Conservation (phyloP, 2,113 vertebrate species). For the Ceyx cyanopectus region DNA sequence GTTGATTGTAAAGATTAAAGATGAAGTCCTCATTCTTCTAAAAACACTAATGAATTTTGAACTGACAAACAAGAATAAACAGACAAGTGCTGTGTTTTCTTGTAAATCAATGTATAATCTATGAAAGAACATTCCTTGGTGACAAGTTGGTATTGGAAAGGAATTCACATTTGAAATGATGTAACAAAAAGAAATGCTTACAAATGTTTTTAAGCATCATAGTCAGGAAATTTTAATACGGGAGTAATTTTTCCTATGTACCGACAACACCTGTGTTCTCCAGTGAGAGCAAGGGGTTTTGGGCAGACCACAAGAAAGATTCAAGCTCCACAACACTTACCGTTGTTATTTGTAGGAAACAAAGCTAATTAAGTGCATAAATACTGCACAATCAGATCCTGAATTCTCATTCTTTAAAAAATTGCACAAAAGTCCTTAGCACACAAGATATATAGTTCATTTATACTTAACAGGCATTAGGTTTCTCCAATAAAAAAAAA, state of each 20-base stretch:
- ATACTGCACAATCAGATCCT: neutral
- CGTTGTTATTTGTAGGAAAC: neutral
- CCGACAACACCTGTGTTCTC: neutral
- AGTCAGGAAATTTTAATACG: neutral
- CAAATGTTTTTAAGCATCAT: neutral
- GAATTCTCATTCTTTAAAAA: neutral
- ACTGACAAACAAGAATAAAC: slow-evolving; percentile 10
- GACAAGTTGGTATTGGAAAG: slow-evolving; percentile 17
- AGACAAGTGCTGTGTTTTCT: neutral
- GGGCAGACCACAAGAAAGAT: neutral
- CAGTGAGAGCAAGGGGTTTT: neutral
- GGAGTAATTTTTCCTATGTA: neutral
- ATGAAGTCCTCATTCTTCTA: slow-evolving; percentile 34
- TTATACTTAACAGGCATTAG: neutral
- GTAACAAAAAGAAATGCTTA: neutral
- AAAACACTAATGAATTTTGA: slow-evolving; percentile 51
- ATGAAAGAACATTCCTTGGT: slow-evolving; percentile 1
- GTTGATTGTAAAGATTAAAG: neutral
- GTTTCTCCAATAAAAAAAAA: neutral
- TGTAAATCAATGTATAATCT: slow-evolving; percentile 23
- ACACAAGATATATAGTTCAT: neutral
- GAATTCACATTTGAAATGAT: slow-evolving; percentile 23
- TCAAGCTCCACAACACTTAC: neutral
- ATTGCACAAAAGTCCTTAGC: neutral
- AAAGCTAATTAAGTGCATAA: neutral